Base-by-base conservation (phyloP, 2,797 vertebrate species). In the Helicolenus hilgendorfi region DNA sequence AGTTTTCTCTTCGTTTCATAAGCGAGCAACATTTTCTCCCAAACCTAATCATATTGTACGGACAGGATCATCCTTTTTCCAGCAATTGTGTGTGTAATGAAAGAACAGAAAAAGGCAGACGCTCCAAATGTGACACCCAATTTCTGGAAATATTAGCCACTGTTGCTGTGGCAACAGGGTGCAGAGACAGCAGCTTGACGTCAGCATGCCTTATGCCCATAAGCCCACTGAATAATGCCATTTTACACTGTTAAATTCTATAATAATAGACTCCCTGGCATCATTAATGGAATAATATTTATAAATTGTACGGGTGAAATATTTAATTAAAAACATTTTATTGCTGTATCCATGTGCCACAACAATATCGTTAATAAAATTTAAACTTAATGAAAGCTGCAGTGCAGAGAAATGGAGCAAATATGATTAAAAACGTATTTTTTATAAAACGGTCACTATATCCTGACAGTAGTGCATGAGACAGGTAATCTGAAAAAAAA, bases 81-180 rank as follows among this genome's bases (percentile, higher is more conserved):
- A 87, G 73, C 80, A 80, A 83, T 93, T 92, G 86, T 86, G 84
- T 91, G 93, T 92, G 89, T 94, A 94, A 95, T 93, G 87, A 96
- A 97, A 88, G 91, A 88, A 88, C 81, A 94, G 88, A 94, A 96
- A 96, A 94, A 93, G 92, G 94, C 96, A 96, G 96, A 96, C 83
- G 72, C 92, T 96, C 89, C 86, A 94, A 97, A 97, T 96, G 93
- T 96, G 96, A 96, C 95, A 95, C 96, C 94, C 93, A 95, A 97
- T 98, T 97, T 98, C 93, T 96, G 88, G 94, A 97, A 94, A 95
- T 94, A 96, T 97, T 97, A 97, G 92, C 96, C 94, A 86, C 79
- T 70, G 96, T 98, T 97, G 92, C 97, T 96, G 96, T 97, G 97
- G 97, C 94, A 96, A 98, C 92, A 82, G 95, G 92, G 94, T 88